Conservation (phyloP, 2,113 vertebrate species). For the Salvelinus alpinus region DNA sequence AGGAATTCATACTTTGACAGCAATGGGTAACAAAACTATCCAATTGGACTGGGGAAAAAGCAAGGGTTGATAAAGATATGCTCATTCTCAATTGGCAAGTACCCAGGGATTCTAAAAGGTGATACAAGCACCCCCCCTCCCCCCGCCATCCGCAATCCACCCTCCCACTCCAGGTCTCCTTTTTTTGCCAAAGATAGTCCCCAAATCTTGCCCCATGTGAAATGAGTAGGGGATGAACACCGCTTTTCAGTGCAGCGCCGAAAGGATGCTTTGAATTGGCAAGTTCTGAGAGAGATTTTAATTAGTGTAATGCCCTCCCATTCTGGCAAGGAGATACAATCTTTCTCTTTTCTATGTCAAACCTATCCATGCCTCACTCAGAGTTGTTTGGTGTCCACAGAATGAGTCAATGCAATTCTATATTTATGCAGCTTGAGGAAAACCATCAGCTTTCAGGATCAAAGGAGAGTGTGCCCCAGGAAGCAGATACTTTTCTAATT, state of each 20-base stretch:
- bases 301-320: constrained; percentile 55
- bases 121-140: constrained; percentile 4
- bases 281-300: constrained; percentile 55
- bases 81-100: constrained; percentile 22
- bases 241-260: constrained; percentile 42
- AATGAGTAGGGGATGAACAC: constrained; percentile 56
- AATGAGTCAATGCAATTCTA: constrained; percentile 17
- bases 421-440: constrained; percentile 21
- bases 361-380: constrained; percentile 19
- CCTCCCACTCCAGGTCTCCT: constrained; percentile 7
- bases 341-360: constrained; percentile 24
- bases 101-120: constrained; percentile 31
- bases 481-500: constrained; percentile 59
- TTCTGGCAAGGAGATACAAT: constrained; percentile 44
- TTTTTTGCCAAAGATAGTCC: constrained; percentile 30
- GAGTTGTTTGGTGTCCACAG: constrained; percentile 28
- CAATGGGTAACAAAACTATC: not conserved
- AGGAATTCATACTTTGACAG: not conserved
- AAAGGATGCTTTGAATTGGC: constrained; percentile 57
- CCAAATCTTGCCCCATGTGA: constrained; percentile 40
- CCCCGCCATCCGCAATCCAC: not conserved
- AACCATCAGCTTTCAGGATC: constrained; percentile 28
- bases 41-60: constrained; percentile 10
- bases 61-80: constrained; percentile 28
- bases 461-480: constrained; percentile 43